A percentile compares a stretch with the other conserved stretches of the same genome.
phyloP scores from a whole-genome alignment of 2,113 vertebrate species.

The Tetrao urogallus region DNA sequence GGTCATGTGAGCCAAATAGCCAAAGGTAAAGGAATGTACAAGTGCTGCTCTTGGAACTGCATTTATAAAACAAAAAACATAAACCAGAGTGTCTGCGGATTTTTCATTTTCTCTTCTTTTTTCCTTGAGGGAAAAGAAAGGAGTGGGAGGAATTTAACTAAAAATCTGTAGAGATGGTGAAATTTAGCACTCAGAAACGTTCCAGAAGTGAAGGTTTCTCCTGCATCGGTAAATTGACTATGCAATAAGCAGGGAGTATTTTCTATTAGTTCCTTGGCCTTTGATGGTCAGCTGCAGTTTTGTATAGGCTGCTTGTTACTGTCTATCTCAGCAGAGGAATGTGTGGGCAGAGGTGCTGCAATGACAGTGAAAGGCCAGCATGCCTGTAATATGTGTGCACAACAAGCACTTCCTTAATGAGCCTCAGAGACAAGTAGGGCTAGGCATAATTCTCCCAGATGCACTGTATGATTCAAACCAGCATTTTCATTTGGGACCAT shows the following conservation, averaged over 20 bases:
- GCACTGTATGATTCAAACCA: constrained; percentile 18
- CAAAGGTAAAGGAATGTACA: constrained; percentile 58
- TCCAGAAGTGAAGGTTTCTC: neutral
- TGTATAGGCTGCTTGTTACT: neutral
- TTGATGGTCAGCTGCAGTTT: neutral
- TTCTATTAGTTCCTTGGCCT: neutral
- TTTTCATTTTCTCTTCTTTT: constrained; percentile 46
- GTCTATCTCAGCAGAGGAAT: neutral
- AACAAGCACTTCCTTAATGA: neutral
- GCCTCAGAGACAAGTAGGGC: neutral
- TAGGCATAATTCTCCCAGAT: neutral
- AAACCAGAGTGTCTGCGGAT: neutral
- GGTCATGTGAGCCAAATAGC: constrained; percentile 27
- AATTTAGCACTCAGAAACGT: neutral
- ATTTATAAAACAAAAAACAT: neutral
- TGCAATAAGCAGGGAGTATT: neutral
- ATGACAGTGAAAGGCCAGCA: neutral
- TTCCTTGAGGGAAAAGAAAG: neutral
- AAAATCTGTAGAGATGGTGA: neutral
- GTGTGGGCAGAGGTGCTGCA: neutral
- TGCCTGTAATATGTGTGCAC: neutral
- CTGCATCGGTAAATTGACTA: neutral
- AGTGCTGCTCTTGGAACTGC: neutral
- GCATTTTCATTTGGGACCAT: constrained; percentile 21
- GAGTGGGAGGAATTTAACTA: constrained; percentile 4